Evolutionary conservation across 2,113 vertebrate genomes (phyloP).

Genomic region (Gallinago undulata): DNA sequence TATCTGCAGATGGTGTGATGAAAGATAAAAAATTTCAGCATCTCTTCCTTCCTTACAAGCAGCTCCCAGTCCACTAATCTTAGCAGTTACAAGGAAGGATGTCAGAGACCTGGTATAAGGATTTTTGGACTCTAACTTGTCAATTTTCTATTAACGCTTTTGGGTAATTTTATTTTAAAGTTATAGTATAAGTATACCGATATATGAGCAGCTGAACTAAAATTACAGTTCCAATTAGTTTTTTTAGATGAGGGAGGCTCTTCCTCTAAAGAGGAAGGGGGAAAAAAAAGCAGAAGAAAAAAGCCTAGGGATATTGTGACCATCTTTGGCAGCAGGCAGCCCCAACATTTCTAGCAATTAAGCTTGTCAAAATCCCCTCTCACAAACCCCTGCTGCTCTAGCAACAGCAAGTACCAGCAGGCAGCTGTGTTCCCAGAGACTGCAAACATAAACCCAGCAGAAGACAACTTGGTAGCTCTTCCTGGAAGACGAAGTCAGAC

Average conservation of each 20-base stretch:
- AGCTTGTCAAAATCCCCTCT: background rate
- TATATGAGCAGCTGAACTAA: background rate
- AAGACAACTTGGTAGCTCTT: slow-evolving; percentile 31
- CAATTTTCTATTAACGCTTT: background rate
- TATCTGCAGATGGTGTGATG: slow-evolving; percentile 45
- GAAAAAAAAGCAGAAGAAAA: background rate
- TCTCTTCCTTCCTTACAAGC: background rate
- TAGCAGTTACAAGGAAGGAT: background rate
- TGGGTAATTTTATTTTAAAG: background rate
- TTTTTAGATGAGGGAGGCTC: background rate
- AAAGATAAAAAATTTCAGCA: background rate
- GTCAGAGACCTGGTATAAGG: background rate
- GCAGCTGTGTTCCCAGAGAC: background rate
- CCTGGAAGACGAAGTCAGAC: background rate
- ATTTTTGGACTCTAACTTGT: background rate
- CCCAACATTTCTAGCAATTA: slow-evolving; percentile 14
- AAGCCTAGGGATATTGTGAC: background rate
- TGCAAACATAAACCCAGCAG: background rate
- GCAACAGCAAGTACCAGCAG: slow-evolving; percentile 18
- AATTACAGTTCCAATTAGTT: background rate
- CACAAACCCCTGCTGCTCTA: background rate
- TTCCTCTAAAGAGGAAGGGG: background rate
- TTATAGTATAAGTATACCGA: background rate
- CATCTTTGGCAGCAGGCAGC: slow-evolving; percentile 17
- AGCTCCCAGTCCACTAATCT: background rate